Conservation (phyloP, 2,113 vertebrate species). For the Cairina moschata region DNA sequence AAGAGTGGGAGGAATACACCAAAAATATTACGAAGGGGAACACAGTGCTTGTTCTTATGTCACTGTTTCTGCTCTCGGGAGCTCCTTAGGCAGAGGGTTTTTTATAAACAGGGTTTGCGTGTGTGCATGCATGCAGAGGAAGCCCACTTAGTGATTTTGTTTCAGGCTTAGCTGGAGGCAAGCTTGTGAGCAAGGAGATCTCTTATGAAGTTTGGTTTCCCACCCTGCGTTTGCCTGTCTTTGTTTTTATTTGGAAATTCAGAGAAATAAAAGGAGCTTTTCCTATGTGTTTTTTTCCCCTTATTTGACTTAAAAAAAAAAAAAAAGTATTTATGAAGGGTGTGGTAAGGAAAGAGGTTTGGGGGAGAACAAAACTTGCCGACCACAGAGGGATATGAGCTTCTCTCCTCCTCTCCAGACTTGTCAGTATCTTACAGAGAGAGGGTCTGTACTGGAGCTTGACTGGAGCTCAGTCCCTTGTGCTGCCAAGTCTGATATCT, state of each 20-base stretch:
- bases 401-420: neutral
- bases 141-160: neutral
- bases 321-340: neutral
- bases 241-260: neutral
- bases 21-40: neutral
- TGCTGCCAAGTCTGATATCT: conserved; percentile 17
- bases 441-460: neutral
- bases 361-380: neutral
- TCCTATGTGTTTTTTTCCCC: neutral
- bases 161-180: neutral
- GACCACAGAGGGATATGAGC: neutral
- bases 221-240: neutral
- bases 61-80: neutral
- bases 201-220: neutral
- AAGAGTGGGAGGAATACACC: neutral
- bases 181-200: neutral
- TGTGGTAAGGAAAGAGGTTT: neutral
- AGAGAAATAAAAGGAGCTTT: neutral
- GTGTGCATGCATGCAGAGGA: neutral
- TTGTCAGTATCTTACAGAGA: neutral
- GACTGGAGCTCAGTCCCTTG: neutral
- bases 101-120: neutral
- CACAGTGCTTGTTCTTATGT: neutral
- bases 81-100: neutral
- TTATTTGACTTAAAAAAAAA: neutral